Evolutionary conservation across 2,888 invertebrate species (phyloP), one percentile per base, ranked within the genome.

Genomic region (Tetrapedia diversipes): DNA sequence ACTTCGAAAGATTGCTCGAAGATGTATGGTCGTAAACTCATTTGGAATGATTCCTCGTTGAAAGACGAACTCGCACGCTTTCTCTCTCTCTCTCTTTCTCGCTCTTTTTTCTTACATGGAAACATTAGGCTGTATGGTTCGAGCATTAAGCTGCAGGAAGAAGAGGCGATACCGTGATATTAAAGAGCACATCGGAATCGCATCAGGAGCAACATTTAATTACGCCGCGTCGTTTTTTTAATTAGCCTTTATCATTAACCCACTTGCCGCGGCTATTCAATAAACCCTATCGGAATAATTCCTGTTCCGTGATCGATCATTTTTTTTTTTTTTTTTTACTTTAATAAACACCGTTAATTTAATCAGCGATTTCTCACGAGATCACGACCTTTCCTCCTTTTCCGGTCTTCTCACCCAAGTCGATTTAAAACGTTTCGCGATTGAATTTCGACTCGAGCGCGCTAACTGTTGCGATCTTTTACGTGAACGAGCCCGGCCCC

Each of bases 231-330:
- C 61, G 34, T 54, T 61, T 61, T n/a, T n/a, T 61, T 54, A 73
- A 73, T 73, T 67, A 69, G 19, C 68, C 14, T 73, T 39, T 45
- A 69, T 60, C 73, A 56, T 49, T 59, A 53, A 56, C 37, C 69
- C 22, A 63, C 43, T 39, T 69, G 43, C 22, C 41, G 19, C 4
- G 37, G 24, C 32, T 39, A 59, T 43, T 19, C 29, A 32, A 43
- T 29, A 59, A 59, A n/a, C 43, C 27, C 29, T 29, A 10, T 39
- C 29, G 24, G 29, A 34, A 54, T 32, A 41, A 69, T 56, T 29
- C 19, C 39, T 14, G 29, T 60, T 45, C 45, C 47, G 24, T 10
- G 27, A 41, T 39, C 54, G 54, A 41, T 53, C 43, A 69, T 60
- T 54, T 32, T n/a, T n/a, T n/a, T n/a, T n/a, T n/a, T n/a, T n/a